phyloP scores from a whole-genome alignment of 2,797 vertebrate species.

The Loris lydekkerianus region DNA sequence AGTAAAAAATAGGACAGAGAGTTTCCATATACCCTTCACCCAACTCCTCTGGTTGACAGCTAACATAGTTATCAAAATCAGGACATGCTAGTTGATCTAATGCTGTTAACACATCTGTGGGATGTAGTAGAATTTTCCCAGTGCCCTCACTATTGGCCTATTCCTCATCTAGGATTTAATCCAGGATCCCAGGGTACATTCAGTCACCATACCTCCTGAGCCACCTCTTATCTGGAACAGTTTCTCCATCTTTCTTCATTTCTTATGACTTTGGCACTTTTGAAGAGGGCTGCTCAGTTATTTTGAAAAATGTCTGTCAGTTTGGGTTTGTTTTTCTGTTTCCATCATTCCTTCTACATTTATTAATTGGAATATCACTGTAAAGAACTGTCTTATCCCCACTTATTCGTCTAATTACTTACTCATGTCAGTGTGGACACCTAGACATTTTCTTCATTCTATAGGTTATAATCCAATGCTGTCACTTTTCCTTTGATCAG shows the following conservation, averaged over 20 bases:
- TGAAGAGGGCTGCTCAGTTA: background rate
- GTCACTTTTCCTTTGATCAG: background rate
- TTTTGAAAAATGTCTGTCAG: background rate
- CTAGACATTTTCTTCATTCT: background rate
- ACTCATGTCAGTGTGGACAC: background rate
- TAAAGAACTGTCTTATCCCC: background rate
- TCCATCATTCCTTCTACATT: background rate
- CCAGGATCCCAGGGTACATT: background rate
- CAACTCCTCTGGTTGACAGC: background rate
- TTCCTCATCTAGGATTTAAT: background rate
- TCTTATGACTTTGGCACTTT: background rate
- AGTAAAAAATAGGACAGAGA: background rate
- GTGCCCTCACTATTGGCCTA: background rate
- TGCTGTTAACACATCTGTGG: background rate
- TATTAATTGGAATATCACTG: background rate
- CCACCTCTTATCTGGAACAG: background rate
- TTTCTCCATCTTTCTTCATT: background rate
- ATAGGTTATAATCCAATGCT: background rate
- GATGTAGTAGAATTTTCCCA: background rate
- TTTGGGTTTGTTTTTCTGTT: constrained; percentile 17
- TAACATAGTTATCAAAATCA: background rate
- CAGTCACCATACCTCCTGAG: background rate
- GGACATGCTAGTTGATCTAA: background rate
- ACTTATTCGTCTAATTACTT: background rate
- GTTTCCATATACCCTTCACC: background rate